Percentiles rank a stretch among this genome's conserved stretches.
Conservation (phyloP, 2,888 invertebrate species). For the Xylocampa areola region DNA sequence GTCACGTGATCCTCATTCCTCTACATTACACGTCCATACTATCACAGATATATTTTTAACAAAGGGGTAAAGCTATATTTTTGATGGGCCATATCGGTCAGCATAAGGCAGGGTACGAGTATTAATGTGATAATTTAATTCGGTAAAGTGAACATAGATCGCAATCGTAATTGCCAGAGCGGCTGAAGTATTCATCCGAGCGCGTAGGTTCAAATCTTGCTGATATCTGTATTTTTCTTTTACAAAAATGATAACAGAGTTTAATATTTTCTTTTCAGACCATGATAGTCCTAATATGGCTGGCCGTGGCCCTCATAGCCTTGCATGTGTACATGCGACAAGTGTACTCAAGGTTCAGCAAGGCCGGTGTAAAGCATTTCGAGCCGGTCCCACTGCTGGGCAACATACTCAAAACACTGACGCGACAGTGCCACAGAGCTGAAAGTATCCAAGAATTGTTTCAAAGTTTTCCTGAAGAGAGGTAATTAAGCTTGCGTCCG, state of each 20-base stretch:
- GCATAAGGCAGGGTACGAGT: no score
- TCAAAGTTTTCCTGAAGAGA: slow-evolving; percentile 63
- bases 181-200: no score
- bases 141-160: no score
- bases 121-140: no score
- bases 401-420: slow-evolving; percentile 52
- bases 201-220: no score
- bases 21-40: no score
- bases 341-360: slow-evolving; percentile 61
- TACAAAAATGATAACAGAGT: neutral
- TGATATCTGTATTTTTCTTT: no score
- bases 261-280: slow-evolving; percentile 6
- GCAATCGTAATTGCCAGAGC: no score
- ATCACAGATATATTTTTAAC: no score
- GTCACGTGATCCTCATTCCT: no score
- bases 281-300: slow-evolving; percentile 55
- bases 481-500: slow-evolving; percentile 56
- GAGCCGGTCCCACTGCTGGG: slow-evolving; percentile 62
- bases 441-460: slow-evolving; percentile 57
- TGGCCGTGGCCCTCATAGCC: slow-evolving; percentile 45
- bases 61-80: no score
- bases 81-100: no score
- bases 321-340: slow-evolving; percentile 56
- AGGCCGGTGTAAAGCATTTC: slow-evolving; percentile 63
- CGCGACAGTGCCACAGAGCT: slow-evolving; percentile 53